Conservation (phyloP, 2,113 vertebrate species). For the Sprattus sprattus region DNA sequence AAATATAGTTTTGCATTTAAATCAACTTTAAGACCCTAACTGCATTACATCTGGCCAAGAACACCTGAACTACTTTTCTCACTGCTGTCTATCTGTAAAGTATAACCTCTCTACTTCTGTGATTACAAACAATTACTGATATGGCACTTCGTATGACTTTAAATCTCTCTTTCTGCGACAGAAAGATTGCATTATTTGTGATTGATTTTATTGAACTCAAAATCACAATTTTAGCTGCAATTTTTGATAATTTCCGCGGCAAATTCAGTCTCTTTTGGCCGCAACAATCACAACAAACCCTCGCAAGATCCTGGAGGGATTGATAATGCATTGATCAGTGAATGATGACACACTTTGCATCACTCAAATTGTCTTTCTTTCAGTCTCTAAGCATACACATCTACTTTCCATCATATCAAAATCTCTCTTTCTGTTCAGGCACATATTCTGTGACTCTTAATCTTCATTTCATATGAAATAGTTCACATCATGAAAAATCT, state of each 20-base stretch:
- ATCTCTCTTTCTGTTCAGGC: not conserved
- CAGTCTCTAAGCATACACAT: not conserved
- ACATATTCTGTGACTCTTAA: not conserved
- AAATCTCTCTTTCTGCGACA: not conserved
- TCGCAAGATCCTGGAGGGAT: no score
- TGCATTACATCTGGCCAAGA: not conserved
- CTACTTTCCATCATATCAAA: not conserved
- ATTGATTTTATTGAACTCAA: no score
- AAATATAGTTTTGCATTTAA: slow-evolving; percentile 2
- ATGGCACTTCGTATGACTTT: not conserved
- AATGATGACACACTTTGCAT: not conserved
- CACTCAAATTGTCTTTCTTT: not conserved
- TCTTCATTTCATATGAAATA: not conserved
- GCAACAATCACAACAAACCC: no score
- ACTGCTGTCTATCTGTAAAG: not conserved
- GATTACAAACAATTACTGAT: not conserved
- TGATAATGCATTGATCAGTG: not conserved
- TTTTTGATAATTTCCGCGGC: no score
- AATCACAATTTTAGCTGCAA: no score
- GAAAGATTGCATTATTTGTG: no score
- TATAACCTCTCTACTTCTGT: not conserved
- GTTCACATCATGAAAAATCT: not conserved
- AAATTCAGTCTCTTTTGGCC: no score
- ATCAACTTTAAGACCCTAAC: not conserved
- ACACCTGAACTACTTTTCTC: not conserved